Percentiles rank a stretch among this genome's conserved stretches.
Conservation (phyloP, 53 echinoderm and acorn worm species). For the Apostichopus leukothele region DNA sequence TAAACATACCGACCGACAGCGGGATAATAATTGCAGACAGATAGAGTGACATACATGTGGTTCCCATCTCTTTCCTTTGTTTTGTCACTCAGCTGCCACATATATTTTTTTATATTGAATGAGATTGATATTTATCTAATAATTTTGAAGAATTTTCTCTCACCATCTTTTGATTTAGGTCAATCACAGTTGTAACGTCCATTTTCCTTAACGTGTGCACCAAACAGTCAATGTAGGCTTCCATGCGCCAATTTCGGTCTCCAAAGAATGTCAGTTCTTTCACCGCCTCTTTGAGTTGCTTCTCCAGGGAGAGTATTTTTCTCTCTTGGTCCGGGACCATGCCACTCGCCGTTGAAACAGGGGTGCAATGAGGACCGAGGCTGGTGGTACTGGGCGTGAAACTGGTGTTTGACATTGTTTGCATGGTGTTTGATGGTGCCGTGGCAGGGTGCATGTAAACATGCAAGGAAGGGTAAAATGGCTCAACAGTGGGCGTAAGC, state of each 20-base stretch:
- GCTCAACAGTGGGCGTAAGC: neutral
- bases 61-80: neutral
- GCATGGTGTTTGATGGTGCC: neutral
- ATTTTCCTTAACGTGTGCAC: constrained; percentile 80
- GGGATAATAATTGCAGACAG: too few relatives aligned
- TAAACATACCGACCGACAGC: too few relatives aligned
- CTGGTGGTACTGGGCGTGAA: neutral
- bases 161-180: constrained; percentile 75
- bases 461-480: constrained; percentile 13
- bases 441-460: neutral
- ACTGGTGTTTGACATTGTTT: neutral
- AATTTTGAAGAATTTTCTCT: neutral
- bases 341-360: neutral
- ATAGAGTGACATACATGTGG: too few relatives aligned
- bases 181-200: constrained; percentile 76
- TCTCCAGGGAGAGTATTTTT: constrained; percentile 55
- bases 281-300: constrained; percentile 57
- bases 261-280: constrained; percentile 80
- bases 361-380: neutral
- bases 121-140: neutral
- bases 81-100: neutral
- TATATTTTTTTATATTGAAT: neutral
- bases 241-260: constrained; percentile 87
- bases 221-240: constrained; percentile 85
- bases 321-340: neutral